Conservation (phyloP, 2,113 vertebrate species). For the Vombatus ursinus region DNA sequence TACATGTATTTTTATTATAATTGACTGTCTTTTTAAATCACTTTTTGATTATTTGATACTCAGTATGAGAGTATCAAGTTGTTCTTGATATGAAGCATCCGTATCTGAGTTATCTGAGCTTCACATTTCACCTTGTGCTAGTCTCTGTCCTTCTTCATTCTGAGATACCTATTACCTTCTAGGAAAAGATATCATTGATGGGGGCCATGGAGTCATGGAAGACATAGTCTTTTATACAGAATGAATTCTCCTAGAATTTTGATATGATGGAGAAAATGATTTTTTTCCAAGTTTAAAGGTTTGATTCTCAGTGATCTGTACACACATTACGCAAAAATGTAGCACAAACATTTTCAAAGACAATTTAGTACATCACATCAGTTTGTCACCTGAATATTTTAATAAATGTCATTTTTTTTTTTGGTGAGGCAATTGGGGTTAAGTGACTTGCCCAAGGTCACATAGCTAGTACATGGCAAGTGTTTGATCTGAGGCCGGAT, state of each 20-base stretch:
- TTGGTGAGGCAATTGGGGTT: no score
- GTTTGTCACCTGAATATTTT: neutral
- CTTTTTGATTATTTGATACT: neutral
- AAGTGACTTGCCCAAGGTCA: no score
- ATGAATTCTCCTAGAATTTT: constrained; percentile 17
- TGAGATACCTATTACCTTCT: neutral
- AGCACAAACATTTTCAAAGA: neutral
- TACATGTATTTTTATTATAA: neutral
- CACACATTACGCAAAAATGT: neutral
- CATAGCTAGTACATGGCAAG: no score
- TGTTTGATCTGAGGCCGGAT: no score
- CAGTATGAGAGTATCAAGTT: neutral
- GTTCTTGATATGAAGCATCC: neutral
- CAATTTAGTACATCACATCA: neutral
- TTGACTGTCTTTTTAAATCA: neutral
- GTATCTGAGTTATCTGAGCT: neutral
- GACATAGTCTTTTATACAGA: constrained; percentile 20
- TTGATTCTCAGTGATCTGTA: neutral
- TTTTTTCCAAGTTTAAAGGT: constrained; percentile 13
- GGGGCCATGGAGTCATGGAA: neutral
- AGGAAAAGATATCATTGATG: neutral
- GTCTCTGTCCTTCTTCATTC: neutral
- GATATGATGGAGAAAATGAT: neutral
- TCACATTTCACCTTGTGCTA: neutral
- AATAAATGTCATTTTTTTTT: neutral